phyloP scores from a whole-genome alignment of 2,113 vertebrate species.

The Eulemur macaco region DNA sequence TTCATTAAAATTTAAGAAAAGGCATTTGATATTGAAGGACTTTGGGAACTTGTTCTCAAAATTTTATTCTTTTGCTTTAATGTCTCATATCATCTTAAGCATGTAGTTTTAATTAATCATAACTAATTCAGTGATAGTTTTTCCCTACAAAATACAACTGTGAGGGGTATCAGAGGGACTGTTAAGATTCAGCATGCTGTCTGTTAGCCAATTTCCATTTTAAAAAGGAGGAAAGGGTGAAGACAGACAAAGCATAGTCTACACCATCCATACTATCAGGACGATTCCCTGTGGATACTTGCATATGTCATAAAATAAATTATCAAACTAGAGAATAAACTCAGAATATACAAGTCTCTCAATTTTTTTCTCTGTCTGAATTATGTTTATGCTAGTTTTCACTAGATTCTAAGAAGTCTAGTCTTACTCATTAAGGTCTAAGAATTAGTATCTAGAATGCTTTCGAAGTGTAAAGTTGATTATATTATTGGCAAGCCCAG shows the following conservation, averaged over 20 bases:
- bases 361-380: not conserved
- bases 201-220: not conserved
- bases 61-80: not conserved
- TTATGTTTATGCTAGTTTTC: not conserved
- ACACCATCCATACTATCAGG: not conserved
- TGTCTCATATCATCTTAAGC: not conserved
- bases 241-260: not conserved
- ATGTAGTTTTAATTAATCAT: not conserved
- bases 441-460: constrained; percentile 25
- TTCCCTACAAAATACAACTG: not conserved
- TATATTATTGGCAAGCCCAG: not conserved
- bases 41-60: not conserved
- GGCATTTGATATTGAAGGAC: not conserved
- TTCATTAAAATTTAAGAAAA: not conserved
- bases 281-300: not conserved
- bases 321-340: constrained; percentile 21
- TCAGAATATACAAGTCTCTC: not conserved
- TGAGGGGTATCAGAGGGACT: not conserved
- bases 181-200: not conserved
- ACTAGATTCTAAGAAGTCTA: not conserved
- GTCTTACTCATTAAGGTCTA: not conserved
- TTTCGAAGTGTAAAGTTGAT: not conserved
- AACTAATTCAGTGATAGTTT: not conserved
- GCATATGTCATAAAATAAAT: not conserved
- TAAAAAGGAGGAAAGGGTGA: not conserved